A percentile compares a stretch with the other conserved stretches of the same genome.
Evolutionary conservation across 1,140 invertebrate species (phyloP).

Genomic region (Dreissena polymorpha): DNA sequence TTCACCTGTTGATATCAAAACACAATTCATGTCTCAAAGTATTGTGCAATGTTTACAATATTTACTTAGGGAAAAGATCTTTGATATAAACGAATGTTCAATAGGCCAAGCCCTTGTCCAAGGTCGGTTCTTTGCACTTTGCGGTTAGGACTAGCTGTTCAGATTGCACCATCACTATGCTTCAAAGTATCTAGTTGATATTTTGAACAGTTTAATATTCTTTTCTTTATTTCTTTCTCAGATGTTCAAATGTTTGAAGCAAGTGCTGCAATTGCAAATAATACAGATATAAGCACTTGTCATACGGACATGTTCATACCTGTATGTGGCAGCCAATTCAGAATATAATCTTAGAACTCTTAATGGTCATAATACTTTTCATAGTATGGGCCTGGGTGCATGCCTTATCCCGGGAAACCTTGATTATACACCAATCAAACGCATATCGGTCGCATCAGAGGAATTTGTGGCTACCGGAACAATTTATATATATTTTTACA

Average conservation of each 20-base stretch:
- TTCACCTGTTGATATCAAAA: neutral
- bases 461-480: neutral
- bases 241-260: slow-evolving; percentile 22
- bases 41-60: neutral
- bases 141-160: slow-evolving; percentile 2
- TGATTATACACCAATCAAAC: neutral
- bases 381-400: slow-evolving; percentile 54
- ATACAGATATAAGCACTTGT: neutral
- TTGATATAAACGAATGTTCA: neutral
- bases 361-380: slow-evolving; percentile 59
- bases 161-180: slow-evolving; percentile 4
- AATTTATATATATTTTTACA: no score
- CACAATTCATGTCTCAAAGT: neutral
- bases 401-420: slow-evolving; percentile 48
- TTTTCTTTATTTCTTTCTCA: slow-evolving; percentile 1
- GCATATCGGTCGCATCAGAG: neutral
- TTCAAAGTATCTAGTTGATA: slow-evolving; percentile 5
- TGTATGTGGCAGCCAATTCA: slow-evolving; percentile 67
- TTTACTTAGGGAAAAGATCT: neutral
- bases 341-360: slow-evolving; percentile 53
- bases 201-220: neutral
- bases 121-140: neutral
- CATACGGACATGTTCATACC: slow-evolving; percentile 44
- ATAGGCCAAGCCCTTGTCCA: slow-evolving; percentile 16
- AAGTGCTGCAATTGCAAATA: slow-evolving; percentile 8